phyloP scores from a whole-genome alignment of 2,797 vertebrate genomes.

The Epinephelus awoara region DNA sequence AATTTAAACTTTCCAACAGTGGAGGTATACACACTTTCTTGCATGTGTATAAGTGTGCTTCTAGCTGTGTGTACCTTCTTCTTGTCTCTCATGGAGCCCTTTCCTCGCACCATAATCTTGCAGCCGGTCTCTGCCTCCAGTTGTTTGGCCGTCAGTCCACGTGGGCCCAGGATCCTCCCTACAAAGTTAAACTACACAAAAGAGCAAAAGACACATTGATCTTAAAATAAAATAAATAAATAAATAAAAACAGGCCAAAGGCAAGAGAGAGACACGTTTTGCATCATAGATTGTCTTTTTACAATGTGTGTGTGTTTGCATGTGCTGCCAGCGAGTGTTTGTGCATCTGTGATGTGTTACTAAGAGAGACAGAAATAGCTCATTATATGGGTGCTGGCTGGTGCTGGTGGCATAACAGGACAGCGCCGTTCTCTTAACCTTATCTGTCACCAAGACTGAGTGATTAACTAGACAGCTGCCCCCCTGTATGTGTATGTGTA shows the following conservation, averaged over 20 bases:
- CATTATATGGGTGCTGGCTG: constrained; percentile 76
- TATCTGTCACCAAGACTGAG: constrained; percentile 89
- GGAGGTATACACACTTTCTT: background rate
- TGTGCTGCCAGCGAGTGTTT: constrained; percentile 32
- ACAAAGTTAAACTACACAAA: constrained; percentile 94
- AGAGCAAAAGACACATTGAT: constrained; percentile 32
- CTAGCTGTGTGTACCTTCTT: constrained; percentile 92
- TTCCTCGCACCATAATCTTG: constrained; percentile 99
- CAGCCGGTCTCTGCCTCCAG: constrained; percentile 99
- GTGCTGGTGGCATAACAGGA: constrained; percentile 72
- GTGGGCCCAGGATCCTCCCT: constrained; percentile 97
- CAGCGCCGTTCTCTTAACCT: constrained; percentile 88
- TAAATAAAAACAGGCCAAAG: constrained; percentile 1
- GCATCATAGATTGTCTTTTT: constrained; percentile 13
- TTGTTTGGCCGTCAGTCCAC: constrained; percentile 98
- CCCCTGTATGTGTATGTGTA: constrained; percentile 58
- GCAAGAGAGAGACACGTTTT: constrained; percentile 17
- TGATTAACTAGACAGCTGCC: constrained; percentile 93
- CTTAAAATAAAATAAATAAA: background rate
- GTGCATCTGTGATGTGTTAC: constrained; percentile 66
- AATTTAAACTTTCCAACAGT: constrained; percentile 1
- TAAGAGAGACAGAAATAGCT: constrained; percentile 78
- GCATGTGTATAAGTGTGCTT: background rate
- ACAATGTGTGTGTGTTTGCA: constrained; percentile 34
- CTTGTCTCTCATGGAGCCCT: constrained; percentile 99